These are phyloP conservation scores for Amphiprion percula DNA, from an alignment of 2,113 vertebrate genomes.

Conservation along the genomic window DNA sequence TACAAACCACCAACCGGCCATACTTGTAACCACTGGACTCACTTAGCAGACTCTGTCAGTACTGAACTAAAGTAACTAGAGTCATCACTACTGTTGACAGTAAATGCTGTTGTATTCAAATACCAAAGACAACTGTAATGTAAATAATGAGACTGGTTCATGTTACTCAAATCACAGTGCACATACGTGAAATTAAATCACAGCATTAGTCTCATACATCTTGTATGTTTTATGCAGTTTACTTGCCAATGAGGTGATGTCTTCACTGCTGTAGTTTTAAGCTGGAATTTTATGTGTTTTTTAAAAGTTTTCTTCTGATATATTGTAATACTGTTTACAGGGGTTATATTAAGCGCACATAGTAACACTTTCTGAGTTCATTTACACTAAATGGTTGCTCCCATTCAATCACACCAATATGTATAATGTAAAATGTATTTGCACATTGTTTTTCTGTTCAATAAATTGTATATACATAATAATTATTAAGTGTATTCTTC, in stretches of 20 bases:
- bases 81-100: slow-evolving; percentile 1
- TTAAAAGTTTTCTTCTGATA: background rate
- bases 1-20: background rate
- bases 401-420: background rate
- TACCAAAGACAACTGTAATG: slow-evolving; percentile 9
- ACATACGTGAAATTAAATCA: too few relatives aligned
- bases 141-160: background rate
- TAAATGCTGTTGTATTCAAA: background rate
- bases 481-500: background rate
- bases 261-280: slow-evolving; percentile 15
- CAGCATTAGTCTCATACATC: too few relatives aligned
- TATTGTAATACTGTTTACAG: slow-evolving; percentile 28
- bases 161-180: too few relatives aligned
- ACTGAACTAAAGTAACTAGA: background rate
- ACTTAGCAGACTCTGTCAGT: background rate
- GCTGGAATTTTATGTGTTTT: background rate
- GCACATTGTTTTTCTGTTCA: slow-evolving; percentile 9
- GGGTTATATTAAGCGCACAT: slow-evolving; percentile 3
- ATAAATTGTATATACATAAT: slow-evolving; percentile 12
- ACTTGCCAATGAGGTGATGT: background rate
- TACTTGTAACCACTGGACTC: slow-evolving; percentile 8
- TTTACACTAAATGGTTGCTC: background rate
- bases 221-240: slow-evolving; percentile 4
- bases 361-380: background rate
- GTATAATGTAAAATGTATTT: background rate